phyloP scores from a whole-genome alignment of 2,797 vertebrate genomes.

The Lagorchestes hirsutus region DNA sequence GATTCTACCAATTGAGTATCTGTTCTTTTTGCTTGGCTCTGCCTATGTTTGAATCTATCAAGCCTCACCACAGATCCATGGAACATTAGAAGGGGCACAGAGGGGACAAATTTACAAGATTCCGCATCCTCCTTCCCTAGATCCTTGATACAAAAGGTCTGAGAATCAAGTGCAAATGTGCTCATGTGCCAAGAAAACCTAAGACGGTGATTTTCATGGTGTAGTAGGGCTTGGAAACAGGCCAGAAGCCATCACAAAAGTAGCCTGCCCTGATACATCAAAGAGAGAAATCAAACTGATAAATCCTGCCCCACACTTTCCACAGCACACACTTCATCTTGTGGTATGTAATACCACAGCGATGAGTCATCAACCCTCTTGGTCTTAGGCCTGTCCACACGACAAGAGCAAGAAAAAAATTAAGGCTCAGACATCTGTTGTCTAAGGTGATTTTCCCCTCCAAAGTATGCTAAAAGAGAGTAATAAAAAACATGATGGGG shows the following conservation, averaged over 20 bases:
- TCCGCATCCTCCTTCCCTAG: constrained; percentile 48
- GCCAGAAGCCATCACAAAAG: constrained; percentile 77
- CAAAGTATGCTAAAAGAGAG: constrained; percentile 44
- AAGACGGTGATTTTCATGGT: constrained; percentile 76
- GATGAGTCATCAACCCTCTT: constrained; percentile 70
- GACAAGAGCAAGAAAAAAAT: constrained; percentile 31
- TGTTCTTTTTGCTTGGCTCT: not conserved
- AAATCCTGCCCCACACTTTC: constrained; percentile 77
- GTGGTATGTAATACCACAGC: constrained; percentile 72
- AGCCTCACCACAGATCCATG: constrained; percentile 28
- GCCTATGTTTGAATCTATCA: constrained; percentile 55
- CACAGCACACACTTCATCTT: constrained; percentile 72
- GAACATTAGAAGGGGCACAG: constrained; percentile 47
- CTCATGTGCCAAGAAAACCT: constrained; percentile 75
- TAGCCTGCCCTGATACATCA: constrained; percentile 77
- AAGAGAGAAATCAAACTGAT: constrained; percentile 74
- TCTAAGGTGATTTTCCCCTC: constrained; percentile 53
- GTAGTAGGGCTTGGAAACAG: constrained; percentile 66
- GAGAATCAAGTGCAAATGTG: constrained; percentile 73
- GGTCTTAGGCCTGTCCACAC: constrained; percentile 57
- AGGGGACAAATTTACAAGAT: constrained; percentile 69
- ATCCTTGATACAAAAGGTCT: constrained; percentile 66
- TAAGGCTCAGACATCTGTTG: constrained; percentile 66
- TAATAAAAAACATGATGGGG: constrained; percentile 62
- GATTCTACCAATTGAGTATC: not conserved